These are phyloP conservation scores for Edolisoma coerulescens DNA, from an alignment of 2,113 vertebrate species.

Conservation along the genomic window DNA sequence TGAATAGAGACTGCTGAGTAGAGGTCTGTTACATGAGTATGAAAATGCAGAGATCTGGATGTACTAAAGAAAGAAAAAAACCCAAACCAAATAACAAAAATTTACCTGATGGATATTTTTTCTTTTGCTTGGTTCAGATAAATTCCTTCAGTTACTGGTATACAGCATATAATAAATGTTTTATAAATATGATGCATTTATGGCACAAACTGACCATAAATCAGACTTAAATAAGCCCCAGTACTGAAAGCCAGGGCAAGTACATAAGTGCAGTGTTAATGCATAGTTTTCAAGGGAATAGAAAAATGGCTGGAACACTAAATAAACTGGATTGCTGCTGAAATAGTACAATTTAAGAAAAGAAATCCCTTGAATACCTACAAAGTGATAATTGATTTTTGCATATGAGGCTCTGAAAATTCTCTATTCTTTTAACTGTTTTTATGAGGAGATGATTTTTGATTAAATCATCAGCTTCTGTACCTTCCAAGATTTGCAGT, in stretches of 20 bases:
- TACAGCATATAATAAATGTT: background rate
- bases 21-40: background rate
- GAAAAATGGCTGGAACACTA: background rate
- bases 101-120: background rate
- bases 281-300: background rate
- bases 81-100: background rate
- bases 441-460: background rate
- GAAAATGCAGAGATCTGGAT: background rate
- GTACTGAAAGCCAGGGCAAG: background rate
- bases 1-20: background rate
- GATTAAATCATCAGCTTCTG: background rate
- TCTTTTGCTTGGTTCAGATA: background rate
- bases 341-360: background rate
- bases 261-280: background rate
- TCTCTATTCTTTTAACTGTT: background rate
- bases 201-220: background rate
- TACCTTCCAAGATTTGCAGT: background rate
- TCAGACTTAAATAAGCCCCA: background rate
- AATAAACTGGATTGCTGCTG: background rate
- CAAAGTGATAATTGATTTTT: background rate
- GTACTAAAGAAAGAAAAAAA: background rate
- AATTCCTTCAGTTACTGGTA: background rate
- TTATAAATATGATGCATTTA: background rate
- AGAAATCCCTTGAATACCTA: background rate
- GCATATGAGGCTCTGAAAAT: background rate